phyloP scores from a whole-genome alignment of 1,140 invertebrate genomes.

The Plectrocnemia conspersa region DNA sequence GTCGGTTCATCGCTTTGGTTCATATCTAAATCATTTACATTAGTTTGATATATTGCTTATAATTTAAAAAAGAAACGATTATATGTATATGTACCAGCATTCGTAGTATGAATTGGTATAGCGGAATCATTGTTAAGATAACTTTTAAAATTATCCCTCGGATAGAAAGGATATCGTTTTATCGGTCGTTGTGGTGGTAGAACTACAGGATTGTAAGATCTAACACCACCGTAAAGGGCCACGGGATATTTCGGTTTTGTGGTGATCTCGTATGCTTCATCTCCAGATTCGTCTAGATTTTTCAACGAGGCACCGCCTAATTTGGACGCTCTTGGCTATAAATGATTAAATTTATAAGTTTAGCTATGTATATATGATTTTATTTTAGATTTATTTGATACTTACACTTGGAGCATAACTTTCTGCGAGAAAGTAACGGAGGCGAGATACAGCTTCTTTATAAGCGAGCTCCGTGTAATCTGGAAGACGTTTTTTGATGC shows the following conservation, averaged over 20 bases:
- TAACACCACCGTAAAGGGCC: constrained; percentile 16
- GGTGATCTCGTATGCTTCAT: constrained; percentile 26
- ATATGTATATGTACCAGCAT: constrained; percentile 5
- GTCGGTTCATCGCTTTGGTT: neutral
- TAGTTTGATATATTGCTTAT: neutral
- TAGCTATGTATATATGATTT: neutral
- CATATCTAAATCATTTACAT: neutral
- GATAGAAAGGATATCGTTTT: constrained; percentile 28
- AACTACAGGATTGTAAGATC: constrained; percentile 24
- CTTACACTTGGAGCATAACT: constrained; percentile 62
- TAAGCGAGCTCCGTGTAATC: constrained; percentile 79
- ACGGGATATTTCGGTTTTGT: constrained; percentile 27
- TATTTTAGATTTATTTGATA: constrained; percentile 19
- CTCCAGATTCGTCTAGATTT: constrained; percentile 48
- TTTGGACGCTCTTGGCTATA: constrained; percentile 30
- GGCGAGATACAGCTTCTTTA: constrained; percentile 71
- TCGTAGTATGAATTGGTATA: constrained; percentile 4
- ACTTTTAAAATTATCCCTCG: constrained; percentile 14
- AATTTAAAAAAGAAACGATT: neutral
- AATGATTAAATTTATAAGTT: constrained; percentile 1
- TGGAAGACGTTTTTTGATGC: constrained; percentile 55
- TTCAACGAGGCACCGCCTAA: constrained; percentile 44
- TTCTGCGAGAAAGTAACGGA: constrained; percentile 70
- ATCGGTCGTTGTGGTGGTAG: constrained; percentile 15
- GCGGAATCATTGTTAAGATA: constrained; percentile 6